Percentiles rank a stretch among this genome's conserved stretches.
These are phyloP conservation scores for Rousettus leschenaultii DNA, from an alignment of 2,113 vertebrate species.

Conservation along the genomic window DNA sequence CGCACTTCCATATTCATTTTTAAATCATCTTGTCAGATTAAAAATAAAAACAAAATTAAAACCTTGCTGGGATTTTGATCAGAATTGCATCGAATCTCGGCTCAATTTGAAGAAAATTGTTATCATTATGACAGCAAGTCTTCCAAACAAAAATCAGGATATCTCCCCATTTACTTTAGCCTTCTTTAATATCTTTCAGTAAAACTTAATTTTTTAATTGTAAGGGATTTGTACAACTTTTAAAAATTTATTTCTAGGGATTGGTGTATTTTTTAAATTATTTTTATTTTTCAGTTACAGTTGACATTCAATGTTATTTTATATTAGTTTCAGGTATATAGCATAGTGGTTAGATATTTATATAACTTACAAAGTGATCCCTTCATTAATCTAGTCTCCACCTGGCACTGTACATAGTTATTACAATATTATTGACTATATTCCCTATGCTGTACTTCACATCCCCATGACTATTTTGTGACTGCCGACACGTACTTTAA, in stretches of 20 bases:
- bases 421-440: no score
- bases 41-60: neutral
- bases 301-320: no score
- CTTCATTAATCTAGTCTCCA: no score
- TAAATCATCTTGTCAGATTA: neutral
- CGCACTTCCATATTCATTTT: neutral
- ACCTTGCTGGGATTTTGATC: neutral
- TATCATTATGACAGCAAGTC: neutral
- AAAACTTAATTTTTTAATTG: neutral
- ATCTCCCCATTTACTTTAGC: neutral
- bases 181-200: neutral
- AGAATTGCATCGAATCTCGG: neutral
- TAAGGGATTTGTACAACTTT: neutral
- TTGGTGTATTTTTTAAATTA: neutral
- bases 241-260: neutral
- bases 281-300: no score
- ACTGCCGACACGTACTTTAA: no score
- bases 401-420: no score
- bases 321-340: no score
- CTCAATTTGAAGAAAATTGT: neutral
- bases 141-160: neutral
- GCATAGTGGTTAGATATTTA: no score
- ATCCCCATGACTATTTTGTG: no score
- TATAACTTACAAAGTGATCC: no score
- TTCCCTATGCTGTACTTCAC: no score